Conservation (phyloP, 2,888 invertebrate species). For the Drosophila histrio region DNA sequence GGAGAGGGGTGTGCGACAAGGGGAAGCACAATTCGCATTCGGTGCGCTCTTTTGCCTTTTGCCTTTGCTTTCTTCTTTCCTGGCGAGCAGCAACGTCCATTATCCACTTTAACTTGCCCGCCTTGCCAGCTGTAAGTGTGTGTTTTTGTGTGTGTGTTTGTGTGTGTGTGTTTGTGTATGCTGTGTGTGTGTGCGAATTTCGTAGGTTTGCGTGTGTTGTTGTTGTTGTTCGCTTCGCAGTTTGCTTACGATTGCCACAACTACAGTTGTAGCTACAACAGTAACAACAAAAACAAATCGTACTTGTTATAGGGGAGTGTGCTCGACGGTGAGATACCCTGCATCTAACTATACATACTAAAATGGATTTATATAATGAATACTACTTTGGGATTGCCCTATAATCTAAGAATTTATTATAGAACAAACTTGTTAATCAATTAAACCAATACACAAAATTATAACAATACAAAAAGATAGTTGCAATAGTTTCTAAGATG, state of each 20-base stretch:
- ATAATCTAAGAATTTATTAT: too few species aligned
- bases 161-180: constrained; percentile 25
- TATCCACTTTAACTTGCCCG: constrained; percentile 76
- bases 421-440: too few species aligned
- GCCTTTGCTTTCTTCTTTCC: constrained; percentile 38
- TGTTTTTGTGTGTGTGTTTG: constrained; percentile 22
- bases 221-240: constrained; percentile 75
- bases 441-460: too few species aligned
- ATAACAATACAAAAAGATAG: too few species aligned
- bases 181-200: constrained; percentile 34
- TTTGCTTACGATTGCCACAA: constrained; percentile 71
- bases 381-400: too few species aligned
- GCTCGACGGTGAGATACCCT: not conserved
- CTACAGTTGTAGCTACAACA: constrained; percentile 28
- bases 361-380: too few species aligned
- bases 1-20: not conserved
- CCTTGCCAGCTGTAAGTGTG: constrained; percentile 27
- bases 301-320: accelerated
- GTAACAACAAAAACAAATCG: constrained; percentile 17
- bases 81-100: constrained; percentile 59
- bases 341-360: too few species aligned
- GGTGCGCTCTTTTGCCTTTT: constrained; percentile 54
- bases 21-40: constrained; percentile 32
- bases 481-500: too few species aligned
- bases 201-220: constrained; percentile 46